phyloP scores from a whole-genome alignment of 2,888 invertebrate species.

The Drosophila demipolita region DNA sequence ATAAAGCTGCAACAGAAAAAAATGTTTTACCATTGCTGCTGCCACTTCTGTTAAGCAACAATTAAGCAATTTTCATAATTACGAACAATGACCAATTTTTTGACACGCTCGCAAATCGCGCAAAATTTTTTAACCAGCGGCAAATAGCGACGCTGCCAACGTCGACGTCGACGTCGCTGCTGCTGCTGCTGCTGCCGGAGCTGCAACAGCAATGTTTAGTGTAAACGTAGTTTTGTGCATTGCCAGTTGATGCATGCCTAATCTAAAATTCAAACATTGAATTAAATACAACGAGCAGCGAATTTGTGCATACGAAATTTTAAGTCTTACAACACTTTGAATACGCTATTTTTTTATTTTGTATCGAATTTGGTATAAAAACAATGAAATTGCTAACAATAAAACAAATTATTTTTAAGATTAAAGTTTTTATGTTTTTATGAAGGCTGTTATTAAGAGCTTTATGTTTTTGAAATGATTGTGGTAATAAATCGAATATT shows the following conservation, averaged over 20 bases:
- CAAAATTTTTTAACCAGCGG: conserved; percentile 78
- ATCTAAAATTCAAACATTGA: conserved; percentile 60
- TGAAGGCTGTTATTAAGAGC: background rate
- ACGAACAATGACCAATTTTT: conserved; percentile 81
- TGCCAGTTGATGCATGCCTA: conserved; percentile 59
- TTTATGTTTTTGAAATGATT: background rate
- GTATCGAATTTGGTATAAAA: background rate
- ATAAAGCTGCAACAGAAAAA: conserved; percentile 25
- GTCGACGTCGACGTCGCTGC: conserved; percentile 9
- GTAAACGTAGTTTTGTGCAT: conserved; percentile 47
- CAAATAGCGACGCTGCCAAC: conserved; percentile 45
- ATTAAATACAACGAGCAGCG: conserved; percentile 47
- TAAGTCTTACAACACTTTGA: conserved; percentile 10
- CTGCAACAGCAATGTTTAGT: conserved; percentile 31
- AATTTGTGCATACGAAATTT: conserved; percentile 13
- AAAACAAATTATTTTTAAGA: background rate
- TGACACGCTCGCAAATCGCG: conserved; percentile 79
- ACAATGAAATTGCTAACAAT: background rate
- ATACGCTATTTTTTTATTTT: conserved; percentile 32
- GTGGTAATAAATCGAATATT: background rate
- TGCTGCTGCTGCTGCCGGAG: conserved; percentile 1
- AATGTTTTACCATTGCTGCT: conserved; percentile 25
- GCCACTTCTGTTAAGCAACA: conserved; percentile 74
- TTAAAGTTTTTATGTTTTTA: too few species aligned
- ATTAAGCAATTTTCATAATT: conserved; percentile 81